Conservation (phyloP, 2,888 invertebrate species). For the Silvanus unidentatus region DNA sequence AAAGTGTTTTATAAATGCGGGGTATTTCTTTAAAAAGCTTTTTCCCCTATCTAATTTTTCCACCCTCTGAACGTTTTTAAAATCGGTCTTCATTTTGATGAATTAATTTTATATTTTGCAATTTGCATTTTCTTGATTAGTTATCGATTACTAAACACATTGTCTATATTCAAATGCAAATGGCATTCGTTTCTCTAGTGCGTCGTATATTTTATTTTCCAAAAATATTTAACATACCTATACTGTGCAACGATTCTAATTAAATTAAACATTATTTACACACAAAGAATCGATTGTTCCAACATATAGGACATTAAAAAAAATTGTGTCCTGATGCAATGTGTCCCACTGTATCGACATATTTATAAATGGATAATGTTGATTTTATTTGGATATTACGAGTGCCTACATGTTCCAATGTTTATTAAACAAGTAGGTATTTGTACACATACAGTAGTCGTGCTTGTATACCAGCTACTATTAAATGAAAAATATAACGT, state of each 20-base stretch:
- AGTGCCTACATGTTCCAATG: no score
- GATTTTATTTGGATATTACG: no score
- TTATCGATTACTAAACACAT: constrained; percentile 28
- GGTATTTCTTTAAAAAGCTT: constrained; percentile 35
- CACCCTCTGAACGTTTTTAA: constrained; percentile 27
- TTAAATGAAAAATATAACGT: no score
- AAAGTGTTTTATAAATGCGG: constrained; percentile 26
- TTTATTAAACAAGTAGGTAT: background rate
- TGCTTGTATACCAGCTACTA: no score
- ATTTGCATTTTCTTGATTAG: constrained; percentile 40
- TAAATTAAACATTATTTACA: no score
- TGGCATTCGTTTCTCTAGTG: background rate
- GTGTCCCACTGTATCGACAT: no score
- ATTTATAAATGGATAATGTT: no score
- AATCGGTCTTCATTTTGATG: constrained; percentile 30
- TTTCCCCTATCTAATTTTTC: constrained; percentile 33
- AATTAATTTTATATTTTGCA: constrained; percentile 32
- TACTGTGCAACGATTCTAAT: no score
- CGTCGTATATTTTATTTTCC: background rate
- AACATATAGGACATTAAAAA: no score
- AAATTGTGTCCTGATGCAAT: no score
- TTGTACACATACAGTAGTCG: background rate
- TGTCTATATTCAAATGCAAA: constrained; percentile 1
- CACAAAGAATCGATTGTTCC: no score
- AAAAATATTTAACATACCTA: no score